These are phyloP conservation scores for Hyposoter didymator DNA, from an alignment of 2,888 invertebrate species.

Conservation along the genomic window DNA sequence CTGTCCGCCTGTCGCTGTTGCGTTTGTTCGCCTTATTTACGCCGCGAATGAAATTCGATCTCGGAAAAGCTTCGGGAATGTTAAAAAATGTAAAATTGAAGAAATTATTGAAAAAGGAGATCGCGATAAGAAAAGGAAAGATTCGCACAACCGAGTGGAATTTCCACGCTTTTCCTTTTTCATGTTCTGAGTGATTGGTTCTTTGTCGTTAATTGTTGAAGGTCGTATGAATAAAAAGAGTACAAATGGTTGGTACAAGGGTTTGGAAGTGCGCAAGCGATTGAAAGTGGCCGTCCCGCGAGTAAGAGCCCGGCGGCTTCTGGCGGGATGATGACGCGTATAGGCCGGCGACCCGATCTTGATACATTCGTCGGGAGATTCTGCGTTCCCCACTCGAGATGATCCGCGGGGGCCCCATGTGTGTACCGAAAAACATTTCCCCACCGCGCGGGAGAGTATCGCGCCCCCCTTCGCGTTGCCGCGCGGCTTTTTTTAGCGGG, in stretches of 20 bases:
- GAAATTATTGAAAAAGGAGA: background rate
- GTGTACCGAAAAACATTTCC: conserved; percentile 31
- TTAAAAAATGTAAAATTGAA: background rate
- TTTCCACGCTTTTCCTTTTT: background rate
- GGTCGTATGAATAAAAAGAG: background rate
- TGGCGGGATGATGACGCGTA: conserved; percentile 35
- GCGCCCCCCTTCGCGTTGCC: conserved; percentile 68
- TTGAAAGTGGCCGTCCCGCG: conserved; percentile 52
- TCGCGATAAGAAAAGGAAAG: background rate
- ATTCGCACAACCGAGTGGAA: background rate
- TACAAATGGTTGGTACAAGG: conserved; percentile 2
- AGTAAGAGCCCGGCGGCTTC: conserved; percentile 55
- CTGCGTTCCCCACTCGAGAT: conserved; percentile 51
- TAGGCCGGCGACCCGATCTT: conserved; percentile 30
- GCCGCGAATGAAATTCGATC: background rate
- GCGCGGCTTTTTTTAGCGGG: conserved; percentile 41
- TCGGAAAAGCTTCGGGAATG: background rate
- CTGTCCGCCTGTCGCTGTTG: background rate
- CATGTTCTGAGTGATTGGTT: background rate
- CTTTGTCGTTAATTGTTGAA: background rate
- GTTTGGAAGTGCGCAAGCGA: conserved; percentile 13
- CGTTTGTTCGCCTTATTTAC: background rate
- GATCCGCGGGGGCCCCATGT: conserved; percentile 31
- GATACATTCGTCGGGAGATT: conserved; percentile 10
- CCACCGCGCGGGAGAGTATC: background rate